Conservation (phyloP, 1,140 invertebrate species). For the Drosophila aff. region DNA sequence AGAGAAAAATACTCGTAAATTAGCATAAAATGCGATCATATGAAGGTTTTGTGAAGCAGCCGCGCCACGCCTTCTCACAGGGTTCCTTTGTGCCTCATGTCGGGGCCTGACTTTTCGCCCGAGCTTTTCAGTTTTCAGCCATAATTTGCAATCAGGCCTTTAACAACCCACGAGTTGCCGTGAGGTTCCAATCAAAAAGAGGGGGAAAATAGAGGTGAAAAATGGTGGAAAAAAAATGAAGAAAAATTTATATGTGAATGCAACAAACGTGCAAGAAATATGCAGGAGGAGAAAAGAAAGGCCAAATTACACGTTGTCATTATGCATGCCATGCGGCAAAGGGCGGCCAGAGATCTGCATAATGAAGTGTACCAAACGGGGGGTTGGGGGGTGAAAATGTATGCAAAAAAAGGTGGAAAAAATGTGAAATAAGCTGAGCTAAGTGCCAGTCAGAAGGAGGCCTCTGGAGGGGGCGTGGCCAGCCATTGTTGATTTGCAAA, state of each 20-base stretch:
- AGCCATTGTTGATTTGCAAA: slow-evolving; percentile 54
- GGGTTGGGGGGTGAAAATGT: not conserved
- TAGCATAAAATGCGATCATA: slow-evolving; percentile 69
- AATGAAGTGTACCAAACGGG: slow-evolving; percentile 62
- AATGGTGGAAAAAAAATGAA: slow-evolving; percentile 18
- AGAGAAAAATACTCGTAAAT: slow-evolving; percentile 58
- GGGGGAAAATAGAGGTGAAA: slow-evolving; percentile 16
- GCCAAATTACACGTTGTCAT: slow-evolving; percentile 78
- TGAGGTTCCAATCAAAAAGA: slow-evolving; percentile 30
- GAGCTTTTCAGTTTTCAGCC: slow-evolving; percentile 26
- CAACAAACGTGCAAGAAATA: slow-evolving; percentile 54
- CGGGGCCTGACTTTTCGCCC: slow-evolving; percentile 13
- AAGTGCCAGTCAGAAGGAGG: slow-evolving; percentile 26
- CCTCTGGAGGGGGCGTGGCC: slow-evolving; percentile 6
- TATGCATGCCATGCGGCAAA: slow-evolving; percentile 58
- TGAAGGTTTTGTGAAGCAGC: slow-evolving; percentile 29
- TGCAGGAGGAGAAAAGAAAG: slow-evolving; percentile 66
- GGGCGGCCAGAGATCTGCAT: slow-evolving; percentile 43
- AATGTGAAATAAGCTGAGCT: slow-evolving; percentile 17
- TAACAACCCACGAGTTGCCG: slow-evolving; percentile 53
- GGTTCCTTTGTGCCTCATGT: not conserved
- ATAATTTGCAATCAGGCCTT: slow-evolving; percentile 59
- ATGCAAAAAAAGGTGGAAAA: slow-evolving; percentile 2
- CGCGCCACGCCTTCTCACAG: slow-evolving; percentile 10
- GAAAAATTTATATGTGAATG: slow-evolving; percentile 13